A percentile compares a stretch with the other conserved stretches of the same genome.
These are phyloP conservation scores for Chalcis sispes DNA, from an alignment of 2,888 invertebrate genomes.

Conservation along the genomic window DNA sequence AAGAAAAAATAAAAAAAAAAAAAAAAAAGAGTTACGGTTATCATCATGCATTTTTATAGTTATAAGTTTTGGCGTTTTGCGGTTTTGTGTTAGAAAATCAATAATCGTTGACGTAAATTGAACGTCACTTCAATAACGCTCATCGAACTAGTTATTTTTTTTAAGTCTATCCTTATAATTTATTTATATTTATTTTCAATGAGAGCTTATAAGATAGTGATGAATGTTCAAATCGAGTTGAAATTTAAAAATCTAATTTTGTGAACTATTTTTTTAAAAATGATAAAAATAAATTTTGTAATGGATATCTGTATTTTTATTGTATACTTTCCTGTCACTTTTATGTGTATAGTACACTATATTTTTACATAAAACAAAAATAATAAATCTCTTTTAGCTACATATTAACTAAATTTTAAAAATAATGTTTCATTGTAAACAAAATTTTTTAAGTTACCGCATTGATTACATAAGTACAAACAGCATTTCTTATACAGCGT, in stretches of 20 bases:
- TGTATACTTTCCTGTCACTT: background rate
- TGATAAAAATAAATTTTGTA: constrained; percentile 50
- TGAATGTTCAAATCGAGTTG: constrained; percentile 47
- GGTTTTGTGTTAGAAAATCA: constrained; percentile 15
- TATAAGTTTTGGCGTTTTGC: constrained; percentile 41
- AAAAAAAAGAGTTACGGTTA: constrained; percentile 42
- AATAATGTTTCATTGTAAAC: no score
- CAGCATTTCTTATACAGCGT: no score
- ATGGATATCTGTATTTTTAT: background rate
- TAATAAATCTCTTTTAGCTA: no score
- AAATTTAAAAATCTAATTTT: constrained; percentile 55
- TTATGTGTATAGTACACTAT: no score
- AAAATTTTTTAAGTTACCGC: no score
- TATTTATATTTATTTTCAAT: constrained; percentile 60
- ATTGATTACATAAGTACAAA: no score
- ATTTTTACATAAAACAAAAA: no score
- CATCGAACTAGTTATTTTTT: constrained; percentile 37
- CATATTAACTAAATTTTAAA: no score
- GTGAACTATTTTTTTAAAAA: constrained; percentile 57
- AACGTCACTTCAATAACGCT: constrained; percentile 9
- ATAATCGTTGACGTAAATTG: constrained; percentile 37
- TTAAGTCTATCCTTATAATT: constrained; percentile 56
- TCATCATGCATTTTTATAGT: constrained; percentile 49
- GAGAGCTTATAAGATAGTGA: constrained; percentile 58
- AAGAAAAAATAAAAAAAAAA: constrained; percentile 11